These are phyloP conservation scores for Platalea minor DNA, from an alignment of 2,797 vertebrate genomes.

Conservation along the genomic window DNA sequence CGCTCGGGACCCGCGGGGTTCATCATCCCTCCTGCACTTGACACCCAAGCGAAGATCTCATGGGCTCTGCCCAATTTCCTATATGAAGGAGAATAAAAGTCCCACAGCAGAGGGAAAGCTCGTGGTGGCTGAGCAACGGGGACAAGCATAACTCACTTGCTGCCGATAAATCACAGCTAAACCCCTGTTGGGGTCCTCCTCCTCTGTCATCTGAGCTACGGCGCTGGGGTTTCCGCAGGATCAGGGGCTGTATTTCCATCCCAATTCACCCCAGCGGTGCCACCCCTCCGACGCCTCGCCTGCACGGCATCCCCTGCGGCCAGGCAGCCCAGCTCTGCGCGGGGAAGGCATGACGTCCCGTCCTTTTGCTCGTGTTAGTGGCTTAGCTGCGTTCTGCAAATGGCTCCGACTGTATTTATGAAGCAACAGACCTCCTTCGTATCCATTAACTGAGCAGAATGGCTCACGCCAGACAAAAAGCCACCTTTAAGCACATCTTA, in stretches of 20 bases:
- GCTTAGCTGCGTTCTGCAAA: background rate
- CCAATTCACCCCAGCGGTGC: too few relatives aligned
- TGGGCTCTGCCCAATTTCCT: background rate
- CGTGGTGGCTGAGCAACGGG: accelerated
- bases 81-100: background rate
- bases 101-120: background rate
- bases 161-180: background rate
- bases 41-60: background rate
- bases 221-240: background rate
- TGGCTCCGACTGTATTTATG: background rate
- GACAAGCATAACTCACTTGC: background rate
- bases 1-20: background rate
- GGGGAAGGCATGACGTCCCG: accelerated
- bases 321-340: background rate
- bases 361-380: background rate
- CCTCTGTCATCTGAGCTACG: too few relatives aligned
- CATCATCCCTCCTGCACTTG: background rate
- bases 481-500: background rate
- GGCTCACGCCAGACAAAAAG: background rate
- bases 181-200: background rate
- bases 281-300: accelerated
- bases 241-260: background rate
- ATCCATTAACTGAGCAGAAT: background rate
- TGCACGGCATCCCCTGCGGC: background rate
- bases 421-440: background rate